Evolutionary conservation across 2,797 vertebrate genomes (phyloP), one percentile per base, ranked within the genome.

Genomic region (Gallinago solitaria): DNA sequence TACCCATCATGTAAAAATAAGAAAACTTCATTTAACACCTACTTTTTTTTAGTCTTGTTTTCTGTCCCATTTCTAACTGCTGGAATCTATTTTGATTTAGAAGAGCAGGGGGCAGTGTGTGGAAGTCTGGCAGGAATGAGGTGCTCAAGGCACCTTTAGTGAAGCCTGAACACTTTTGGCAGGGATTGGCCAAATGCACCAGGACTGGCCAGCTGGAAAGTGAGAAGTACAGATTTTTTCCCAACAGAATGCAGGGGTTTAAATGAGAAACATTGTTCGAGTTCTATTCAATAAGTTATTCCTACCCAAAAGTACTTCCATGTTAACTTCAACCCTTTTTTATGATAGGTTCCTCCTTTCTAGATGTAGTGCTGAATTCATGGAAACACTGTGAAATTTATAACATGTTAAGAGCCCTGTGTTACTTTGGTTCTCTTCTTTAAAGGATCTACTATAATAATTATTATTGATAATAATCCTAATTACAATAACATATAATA

Each of bases 391-490:
- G 8, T 41, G 10, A 80, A 84, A 74, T 39, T 54, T 53, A 47
- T 2, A 1, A 21, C 1, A 1, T 30, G 7, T 39, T 43, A 75
- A 80, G 17, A 68, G 9, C 13, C 68, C 15, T 35, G 5, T 27
- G 9, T 50, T 56, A 56, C n/a, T 80, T 56, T 48, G 4, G 1
- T 59, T 84, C 9, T 54, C 16, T 65, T 87, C 43, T 77, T 60
- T 11, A 63, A 84, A 86, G 9, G n/a, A 70, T n/a, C 17, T 82
- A 8, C 14, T 63, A 14, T 27, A 17, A 81, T 54, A 19, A n/a
- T 21, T 6, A 51, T 51, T 16, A 50, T 24, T 23, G 16, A 24
- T 27, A 15, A 71, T 41, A 30, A 37, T 67, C 16, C 24, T 63
- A 19, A 47, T 47, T 47, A 47, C 5, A 47, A 47, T 47, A 47